Evolutionary conservation across 2,113 vertebrate species (phyloP).

Genomic region (Lathamus discolor): DNA sequence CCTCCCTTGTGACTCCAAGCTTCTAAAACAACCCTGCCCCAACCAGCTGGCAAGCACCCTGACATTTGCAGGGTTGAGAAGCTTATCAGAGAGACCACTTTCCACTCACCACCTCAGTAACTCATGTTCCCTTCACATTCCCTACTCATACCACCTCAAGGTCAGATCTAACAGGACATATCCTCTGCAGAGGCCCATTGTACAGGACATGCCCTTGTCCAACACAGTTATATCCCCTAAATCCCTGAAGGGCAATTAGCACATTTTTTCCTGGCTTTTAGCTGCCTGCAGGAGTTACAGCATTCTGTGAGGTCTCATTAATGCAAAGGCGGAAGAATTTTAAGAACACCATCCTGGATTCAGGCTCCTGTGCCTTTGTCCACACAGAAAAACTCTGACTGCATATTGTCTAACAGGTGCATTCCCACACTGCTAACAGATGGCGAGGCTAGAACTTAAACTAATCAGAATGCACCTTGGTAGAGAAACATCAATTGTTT

Average conservation of each 20-base stretch:
- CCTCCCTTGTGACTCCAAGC: neutral
- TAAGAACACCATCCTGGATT: neutral
- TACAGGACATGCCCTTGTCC: neutral
- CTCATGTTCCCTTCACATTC: neutral
- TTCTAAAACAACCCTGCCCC: slow-evolving; percentile 6
- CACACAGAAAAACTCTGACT: neutral
- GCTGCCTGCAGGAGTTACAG: neutral
- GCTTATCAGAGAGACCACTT: slow-evolving; percentile 24
- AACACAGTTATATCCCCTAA: neutral
- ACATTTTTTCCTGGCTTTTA: neutral
- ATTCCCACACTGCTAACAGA: neutral
- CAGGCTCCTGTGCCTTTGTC: neutral
- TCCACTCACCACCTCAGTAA: slow-evolving; percentile 29
- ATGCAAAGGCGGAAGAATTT: neutral
- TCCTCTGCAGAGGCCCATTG: neutral
- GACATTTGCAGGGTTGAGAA: slow-evolving; percentile 19
- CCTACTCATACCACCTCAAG: neutral
- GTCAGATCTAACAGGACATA: neutral
- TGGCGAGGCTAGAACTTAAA: neutral
- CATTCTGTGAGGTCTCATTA: neutral
- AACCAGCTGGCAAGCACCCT: slow-evolving; percentile 14
- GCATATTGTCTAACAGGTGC: neutral
- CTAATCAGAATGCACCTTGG: neutral
- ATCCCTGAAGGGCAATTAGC: neutral
- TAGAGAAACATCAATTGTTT: neutral